phyloP scores from a whole-genome alignment of 2,113 vertebrate genomes.

The Mormyrus iriodes region DNA sequence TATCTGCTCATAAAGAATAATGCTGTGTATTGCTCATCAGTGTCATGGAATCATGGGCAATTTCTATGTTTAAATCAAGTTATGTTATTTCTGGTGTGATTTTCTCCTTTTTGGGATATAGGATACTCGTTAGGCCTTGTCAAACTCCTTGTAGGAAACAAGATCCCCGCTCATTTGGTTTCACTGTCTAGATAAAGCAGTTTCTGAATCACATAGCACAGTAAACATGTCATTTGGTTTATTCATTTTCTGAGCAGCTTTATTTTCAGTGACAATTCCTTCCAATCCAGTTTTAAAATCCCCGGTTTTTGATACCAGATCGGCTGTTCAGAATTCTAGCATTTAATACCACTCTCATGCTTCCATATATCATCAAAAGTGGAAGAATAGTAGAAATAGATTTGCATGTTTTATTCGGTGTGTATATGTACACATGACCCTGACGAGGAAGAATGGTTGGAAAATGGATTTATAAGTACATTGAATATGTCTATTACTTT shows the following conservation, averaged over 20 bases:
- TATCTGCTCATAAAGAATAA: background rate
- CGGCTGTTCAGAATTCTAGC: too few relatives aligned
- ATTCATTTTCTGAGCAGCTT: background rate
- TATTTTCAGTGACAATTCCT: background rate
- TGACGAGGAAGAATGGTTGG: background rate
- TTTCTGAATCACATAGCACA: background rate
- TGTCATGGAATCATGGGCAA: background rate
- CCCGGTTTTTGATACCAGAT: background rate
- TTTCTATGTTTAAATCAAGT: background rate
- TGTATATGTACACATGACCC: background rate
- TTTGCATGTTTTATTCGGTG: background rate
- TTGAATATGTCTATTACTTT: background rate
- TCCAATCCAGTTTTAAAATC: constrained; percentile 15
- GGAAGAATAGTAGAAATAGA: background rate
- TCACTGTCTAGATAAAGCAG: background rate
- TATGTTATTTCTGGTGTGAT: background rate
- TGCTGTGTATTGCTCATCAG: background rate
- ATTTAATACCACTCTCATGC: too few relatives aligned
- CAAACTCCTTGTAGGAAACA: background rate
- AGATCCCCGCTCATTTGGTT: background rate
- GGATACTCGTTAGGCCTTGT: background rate
- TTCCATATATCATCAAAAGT: background rate
- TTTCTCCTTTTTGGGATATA: background rate
- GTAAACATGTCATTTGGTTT: background rate
- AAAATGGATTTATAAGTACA: background rate